Percentiles rank a stretch among this genome's conserved stretches.
phyloP scores from a whole-genome alignment of 2,113 vertebrate genomes.

The Passer montanus region DNA sequence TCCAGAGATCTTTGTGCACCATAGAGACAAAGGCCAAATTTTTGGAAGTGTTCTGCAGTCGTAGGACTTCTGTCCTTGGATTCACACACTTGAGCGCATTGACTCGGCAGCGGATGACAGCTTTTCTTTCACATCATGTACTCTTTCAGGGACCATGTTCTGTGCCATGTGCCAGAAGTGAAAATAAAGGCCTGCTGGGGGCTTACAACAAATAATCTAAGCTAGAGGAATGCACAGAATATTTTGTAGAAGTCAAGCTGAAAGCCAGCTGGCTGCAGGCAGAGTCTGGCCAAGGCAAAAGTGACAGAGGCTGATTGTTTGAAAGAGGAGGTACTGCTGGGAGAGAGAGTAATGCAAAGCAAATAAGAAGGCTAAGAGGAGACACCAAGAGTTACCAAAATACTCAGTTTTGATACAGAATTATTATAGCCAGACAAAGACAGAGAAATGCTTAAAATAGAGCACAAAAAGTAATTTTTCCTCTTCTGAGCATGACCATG shows the following conservation, averaged over 20 bases:
- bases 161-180: neutral
- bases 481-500: neutral
- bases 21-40: neutral
- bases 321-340: neutral
- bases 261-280: neutral
- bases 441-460: neutral
- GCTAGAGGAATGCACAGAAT: neutral
- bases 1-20: neutral
- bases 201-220: neutral
- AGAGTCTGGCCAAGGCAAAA: neutral
- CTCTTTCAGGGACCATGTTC: neutral
- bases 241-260: neutral
- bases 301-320: neutral
- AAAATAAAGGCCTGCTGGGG: neutral
- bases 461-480: neutral
- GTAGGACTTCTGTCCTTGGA: neutral
- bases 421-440: neutral
- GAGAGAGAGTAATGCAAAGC: neutral
- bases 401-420: neutral
- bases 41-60: neutral
- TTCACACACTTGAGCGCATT: neutral
- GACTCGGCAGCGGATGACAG: neutral
- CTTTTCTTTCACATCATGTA: neutral
- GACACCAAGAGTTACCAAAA: neutral
- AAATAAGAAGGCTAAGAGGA: neutral